Evolutionary conservation across 2,888 invertebrate genomes (phyloP).

Genomic region (Acleris holmiana): DNA sequence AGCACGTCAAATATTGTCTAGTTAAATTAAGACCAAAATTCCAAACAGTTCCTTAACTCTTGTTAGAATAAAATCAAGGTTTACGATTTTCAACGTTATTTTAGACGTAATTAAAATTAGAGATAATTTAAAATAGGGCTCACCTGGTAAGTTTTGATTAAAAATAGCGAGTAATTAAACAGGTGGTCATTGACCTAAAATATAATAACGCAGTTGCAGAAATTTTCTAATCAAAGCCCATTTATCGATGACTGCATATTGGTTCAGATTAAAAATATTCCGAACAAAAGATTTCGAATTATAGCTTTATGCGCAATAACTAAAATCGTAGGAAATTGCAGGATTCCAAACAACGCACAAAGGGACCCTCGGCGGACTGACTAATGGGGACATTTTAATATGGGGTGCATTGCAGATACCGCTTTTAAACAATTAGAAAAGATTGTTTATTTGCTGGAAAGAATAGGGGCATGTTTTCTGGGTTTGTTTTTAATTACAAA

Average conservation of each 20-base stretch:
- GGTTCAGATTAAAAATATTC: slow-evolving; percentile 69
- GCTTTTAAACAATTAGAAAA: slow-evolving; percentile 67
- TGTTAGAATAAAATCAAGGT: too few species aligned
- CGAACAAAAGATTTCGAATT: slow-evolving; percentile 72
- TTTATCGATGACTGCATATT: slow-evolving; percentile 57
- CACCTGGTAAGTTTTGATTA: not conserved
- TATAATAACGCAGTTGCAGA: too few species aligned
- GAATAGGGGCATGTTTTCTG: slow-evolving; percentile 9
- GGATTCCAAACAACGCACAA: slow-evolving; percentile 76
- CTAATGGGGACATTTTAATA: slow-evolving; percentile 81
- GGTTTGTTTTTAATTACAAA: not conserved
- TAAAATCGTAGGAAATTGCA: slow-evolving; percentile 79
- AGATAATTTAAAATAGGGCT: too few species aligned
- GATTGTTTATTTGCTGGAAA: slow-evolving; percentile 28
- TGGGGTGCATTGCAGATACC: slow-evolving; percentile 61
- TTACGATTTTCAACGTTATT: too few species aligned
- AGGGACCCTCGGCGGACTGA: slow-evolving; percentile 60
- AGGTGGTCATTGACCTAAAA: too few species aligned
- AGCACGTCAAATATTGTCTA: too few species aligned
- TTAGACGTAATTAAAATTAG: too few species aligned
- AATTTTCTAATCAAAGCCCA: slow-evolving; percentile 21
- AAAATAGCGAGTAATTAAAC: not conserved
- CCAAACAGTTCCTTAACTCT: too few species aligned
- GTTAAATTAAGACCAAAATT: too few species aligned
- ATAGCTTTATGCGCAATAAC: slow-evolving; percentile 67